phyloP scores from a whole-genome alignment of 2,113 vertebrate genomes.

The Castor canadensis region DNA sequence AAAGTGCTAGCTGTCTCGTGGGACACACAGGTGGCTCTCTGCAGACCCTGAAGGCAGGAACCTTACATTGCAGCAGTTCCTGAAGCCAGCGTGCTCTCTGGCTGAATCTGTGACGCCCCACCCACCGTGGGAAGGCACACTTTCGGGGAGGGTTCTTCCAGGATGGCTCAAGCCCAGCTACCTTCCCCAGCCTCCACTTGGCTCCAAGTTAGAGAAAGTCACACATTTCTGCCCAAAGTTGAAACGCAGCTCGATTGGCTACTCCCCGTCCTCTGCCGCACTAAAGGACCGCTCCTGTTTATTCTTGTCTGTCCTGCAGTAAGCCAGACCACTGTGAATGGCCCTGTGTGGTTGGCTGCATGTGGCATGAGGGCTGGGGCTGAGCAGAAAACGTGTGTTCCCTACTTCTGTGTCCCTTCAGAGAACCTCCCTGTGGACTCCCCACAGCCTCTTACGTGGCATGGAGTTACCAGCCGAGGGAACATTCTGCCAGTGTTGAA shows the following conservation, averaged over 20 bases:
- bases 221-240: neutral
- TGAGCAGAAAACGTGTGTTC: neutral
- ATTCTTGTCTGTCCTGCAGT: neutral
- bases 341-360: neutral
- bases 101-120: neutral
- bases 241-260: too few relatives aligned
- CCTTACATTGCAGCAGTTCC: too few relatives aligned
- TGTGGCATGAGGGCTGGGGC: neutral
- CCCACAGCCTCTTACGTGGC: neutral
- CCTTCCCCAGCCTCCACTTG: neutral
- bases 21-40: neutral
- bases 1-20: neutral
- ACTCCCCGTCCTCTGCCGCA: fast-evolving
- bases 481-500: neutral
- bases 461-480: neutral
- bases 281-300: neutral
- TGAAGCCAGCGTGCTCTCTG: neutral
- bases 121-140: neutral
- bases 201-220: neutral
- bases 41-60: neutral
- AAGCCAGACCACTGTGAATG: neutral
- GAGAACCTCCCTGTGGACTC: neutral
- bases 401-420: neutral
- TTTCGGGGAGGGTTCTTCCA: neutral
- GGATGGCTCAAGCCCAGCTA: neutral